Base-by-base conservation (phyloP, 2,888 invertebrate genomes). In the Eupeodes latifasciatus region DNA sequence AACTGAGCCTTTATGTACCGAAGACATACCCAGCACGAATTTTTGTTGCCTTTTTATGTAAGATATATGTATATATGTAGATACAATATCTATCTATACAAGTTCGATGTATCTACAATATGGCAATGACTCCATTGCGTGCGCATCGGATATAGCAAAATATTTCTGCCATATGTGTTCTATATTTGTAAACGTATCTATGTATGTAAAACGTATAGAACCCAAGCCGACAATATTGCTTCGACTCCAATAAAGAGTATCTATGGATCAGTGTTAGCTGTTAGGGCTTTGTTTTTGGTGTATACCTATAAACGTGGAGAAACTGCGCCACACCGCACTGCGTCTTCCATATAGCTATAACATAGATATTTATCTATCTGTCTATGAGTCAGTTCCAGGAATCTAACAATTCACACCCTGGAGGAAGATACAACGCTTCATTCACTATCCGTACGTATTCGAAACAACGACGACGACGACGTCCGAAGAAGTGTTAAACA, bases 391-490 rank as follows among this genome's bases (percentile, higher is more conserved):
- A 91, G 90, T 93, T 93, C 92, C 91, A 91, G 91, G 92, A 93
- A 93, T 92, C 92, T 93, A 92, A 93, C 92, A 92, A 93, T 92
- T 93, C 92, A 92, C 93, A 92, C 92, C 92, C 92, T 92, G 90
- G 91, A 91, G 91, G 92, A 92, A 91, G 91, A 91, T 91, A 92
- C 91, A 90, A 92, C 92, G 90, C 92, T 91, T 92, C 92, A 93
- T 93, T 93, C 92, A 91, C 91, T 89, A 91, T 91, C 91, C 89
- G 92, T 92, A 91, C 91, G 92, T 91, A 91, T 92, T 91, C 91
- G 91, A 62, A 87, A 83, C 80, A 92, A 91, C 91, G 91, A 92
- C 91, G 40, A 40, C 40, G 40, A 40, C 40, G 2, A 40, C 40
- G 91, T 91, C 89, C 92, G 75, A 86, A 71, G 78, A 86, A 75